Conservation (phyloP, 2,888 invertebrate species). For the Polietes domitor region DNA sequence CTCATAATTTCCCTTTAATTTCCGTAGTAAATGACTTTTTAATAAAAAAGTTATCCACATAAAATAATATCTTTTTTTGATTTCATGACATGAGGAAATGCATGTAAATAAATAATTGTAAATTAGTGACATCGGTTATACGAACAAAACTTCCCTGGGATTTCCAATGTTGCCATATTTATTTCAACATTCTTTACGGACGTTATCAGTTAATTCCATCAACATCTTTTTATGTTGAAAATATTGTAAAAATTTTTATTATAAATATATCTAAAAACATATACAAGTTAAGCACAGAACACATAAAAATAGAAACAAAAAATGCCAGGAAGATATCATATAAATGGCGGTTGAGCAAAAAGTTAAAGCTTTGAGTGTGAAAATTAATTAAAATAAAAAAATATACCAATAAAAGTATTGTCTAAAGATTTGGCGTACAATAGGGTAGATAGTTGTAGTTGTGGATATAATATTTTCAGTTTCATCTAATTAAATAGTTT, state of each 20-base stretch:
- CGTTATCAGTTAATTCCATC: too few species aligned
- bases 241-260: background rate
- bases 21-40: too few species aligned
- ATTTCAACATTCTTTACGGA: too few species aligned
- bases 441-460: slow-evolving; percentile 8
- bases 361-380: slow-evolving; percentile 27
- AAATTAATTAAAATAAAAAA: background rate
- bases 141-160: too few species aligned
- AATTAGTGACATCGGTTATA: too few species aligned
- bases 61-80: too few species aligned
- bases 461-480: slow-evolving; percentile 30
- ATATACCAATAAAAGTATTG: slow-evolving; percentile 32
- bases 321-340: background rate
- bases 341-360: slow-evolving; percentile 22
- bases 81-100: too few species aligned
- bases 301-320: background rate
- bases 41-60: too few species aligned
- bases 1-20: too few species aligned
- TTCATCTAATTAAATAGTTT: slow-evolving; percentile 16
- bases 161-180: too few species aligned
- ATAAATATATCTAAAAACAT: background rate
- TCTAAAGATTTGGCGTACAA: slow-evolving; percentile 52
- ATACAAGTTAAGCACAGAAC: slow-evolving; percentile 10
- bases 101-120: too few species aligned
- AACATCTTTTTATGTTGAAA: background rate